Conservation (phyloP, 2,113 vertebrate species). For the Periophthalmodon schlosseri region DNA sequence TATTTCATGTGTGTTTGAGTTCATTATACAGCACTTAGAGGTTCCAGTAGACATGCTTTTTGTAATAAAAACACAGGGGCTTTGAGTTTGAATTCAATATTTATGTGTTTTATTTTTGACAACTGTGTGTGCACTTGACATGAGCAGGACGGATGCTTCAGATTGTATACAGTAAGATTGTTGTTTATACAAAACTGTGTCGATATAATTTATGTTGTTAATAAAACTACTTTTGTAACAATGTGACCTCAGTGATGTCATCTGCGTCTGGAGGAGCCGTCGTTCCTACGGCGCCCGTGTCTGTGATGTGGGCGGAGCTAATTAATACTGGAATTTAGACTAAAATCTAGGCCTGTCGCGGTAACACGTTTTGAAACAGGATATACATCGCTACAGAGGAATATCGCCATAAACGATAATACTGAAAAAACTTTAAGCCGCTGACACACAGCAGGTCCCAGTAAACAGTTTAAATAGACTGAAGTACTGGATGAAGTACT, state of each 20-base stretch:
- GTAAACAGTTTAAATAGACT: too few species aligned
- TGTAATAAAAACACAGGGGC: slow-evolving; percentile 72
- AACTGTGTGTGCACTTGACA: slow-evolving; percentile 78
- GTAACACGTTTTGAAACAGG: too few species aligned
- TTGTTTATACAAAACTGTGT: slow-evolving; percentile 66
- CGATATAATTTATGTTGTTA: slow-evolving; percentile 80
- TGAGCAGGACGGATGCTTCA: slow-evolving; percentile 73
- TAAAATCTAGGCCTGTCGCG: background rate
- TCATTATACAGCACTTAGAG: slow-evolving; percentile 69
- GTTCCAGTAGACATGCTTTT: slow-evolving; percentile 73
- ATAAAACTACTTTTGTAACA: slow-evolving; percentile 79
- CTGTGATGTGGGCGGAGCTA: slow-evolving; percentile 20
- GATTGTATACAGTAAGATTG: slow-evolving; percentile 68
- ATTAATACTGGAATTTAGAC: slow-evolving; percentile 25
- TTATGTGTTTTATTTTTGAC: slow-evolving; percentile 76
- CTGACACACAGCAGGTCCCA: too few species aligned
- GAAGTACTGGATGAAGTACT: too few species aligned
- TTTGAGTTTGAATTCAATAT: slow-evolving; percentile 70
- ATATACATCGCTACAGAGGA: too few species aligned
- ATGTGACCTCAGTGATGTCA: slow-evolving; percentile 18
- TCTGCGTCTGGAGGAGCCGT: too few species aligned
- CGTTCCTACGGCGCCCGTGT: background rate
- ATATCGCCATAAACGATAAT: too few species aligned
- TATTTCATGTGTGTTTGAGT: slow-evolving; percentile 68
- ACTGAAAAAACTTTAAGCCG: too few species aligned